These are phyloP conservation scores for Semaprochilodus insignis DNA, from an alignment of 2,797 vertebrate species.

Conservation along the genomic window DNA sequence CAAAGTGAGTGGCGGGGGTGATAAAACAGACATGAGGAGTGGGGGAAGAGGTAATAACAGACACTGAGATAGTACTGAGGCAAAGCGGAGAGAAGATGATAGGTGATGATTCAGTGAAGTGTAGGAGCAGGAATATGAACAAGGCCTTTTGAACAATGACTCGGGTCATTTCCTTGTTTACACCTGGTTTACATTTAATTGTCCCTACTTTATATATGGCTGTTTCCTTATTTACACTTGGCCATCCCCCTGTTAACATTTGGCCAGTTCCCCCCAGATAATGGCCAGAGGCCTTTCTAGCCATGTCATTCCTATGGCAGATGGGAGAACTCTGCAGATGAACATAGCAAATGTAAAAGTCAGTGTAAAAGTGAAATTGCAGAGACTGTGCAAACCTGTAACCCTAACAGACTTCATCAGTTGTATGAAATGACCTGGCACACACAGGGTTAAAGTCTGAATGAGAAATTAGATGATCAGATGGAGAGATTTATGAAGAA, in stretches of 20 bases:
- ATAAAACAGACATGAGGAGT: conserved; percentile 22
- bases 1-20: conserved; percentile 26
- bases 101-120: conserved; percentile 39
- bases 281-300: too few relatives aligned
- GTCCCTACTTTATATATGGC: too few relatives aligned
- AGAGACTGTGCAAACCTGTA: too few relatives aligned
- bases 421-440: not conserved
- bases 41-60: conserved; percentile 47
- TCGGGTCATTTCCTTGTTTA: too few relatives aligned
- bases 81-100: conserved; percentile 45
- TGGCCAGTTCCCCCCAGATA: too few relatives aligned
- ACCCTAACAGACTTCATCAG: not conserved
- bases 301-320: too few relatives aligned
- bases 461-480: conserved; percentile 22
- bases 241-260: too few relatives aligned
- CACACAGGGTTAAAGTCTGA: not conserved
- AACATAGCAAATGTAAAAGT: too few relatives aligned
- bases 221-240: too few relatives aligned
- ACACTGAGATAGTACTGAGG: conserved; percentile 34
- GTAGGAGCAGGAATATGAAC: not conserved
- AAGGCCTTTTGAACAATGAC: not conserved
- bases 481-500: conserved; percentile 24
- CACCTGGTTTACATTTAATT: too few relatives aligned
- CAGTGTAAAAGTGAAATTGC: too few relatives aligned
- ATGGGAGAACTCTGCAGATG: too few relatives aligned